Percentiles rank a stretch among this genome's conserved stretches.
phyloP scores from a whole-genome alignment of 2,888 invertebrate species.

The Phalera bucephala region DNA sequence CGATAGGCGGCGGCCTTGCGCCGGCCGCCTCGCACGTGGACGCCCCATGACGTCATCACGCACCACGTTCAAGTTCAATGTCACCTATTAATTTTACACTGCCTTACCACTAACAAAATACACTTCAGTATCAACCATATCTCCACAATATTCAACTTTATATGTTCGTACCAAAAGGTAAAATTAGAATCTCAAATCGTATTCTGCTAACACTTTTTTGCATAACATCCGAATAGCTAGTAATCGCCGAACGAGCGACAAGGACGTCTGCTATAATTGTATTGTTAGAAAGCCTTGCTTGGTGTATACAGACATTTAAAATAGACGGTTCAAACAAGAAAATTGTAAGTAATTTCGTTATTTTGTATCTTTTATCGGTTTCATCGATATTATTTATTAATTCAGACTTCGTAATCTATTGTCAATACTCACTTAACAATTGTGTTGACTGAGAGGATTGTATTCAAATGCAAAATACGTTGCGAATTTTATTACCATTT shows the following conservation, averaged over 20 bases:
- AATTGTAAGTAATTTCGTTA: not conserved
- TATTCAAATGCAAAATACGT: too few species aligned
- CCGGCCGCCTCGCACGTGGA: slow-evolving; percentile 49
- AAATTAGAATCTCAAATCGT: too few species aligned
- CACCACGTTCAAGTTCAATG: slow-evolving; percentile 80
- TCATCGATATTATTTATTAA: not conserved
- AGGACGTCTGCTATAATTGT: slow-evolving; percentile 20
- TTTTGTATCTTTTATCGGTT: not conserved
- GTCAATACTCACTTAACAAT: too few species aligned
- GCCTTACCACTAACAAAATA: slow-evolving; percentile 39
- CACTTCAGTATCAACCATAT: slow-evolving; percentile 21
- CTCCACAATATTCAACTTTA: not conserved
- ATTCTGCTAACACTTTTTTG: too few species aligned
- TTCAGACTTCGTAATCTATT: not conserved
- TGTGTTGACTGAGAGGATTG: too few species aligned
- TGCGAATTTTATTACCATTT: too few species aligned
- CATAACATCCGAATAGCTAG: slow-evolving; percentile 7
- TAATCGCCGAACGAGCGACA: slow-evolving; percentile 16
- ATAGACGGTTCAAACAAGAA: not conserved
- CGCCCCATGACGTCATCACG: slow-evolving; percentile 68
- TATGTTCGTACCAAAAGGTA: too few species aligned
- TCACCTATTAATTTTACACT: slow-evolving; percentile 68
- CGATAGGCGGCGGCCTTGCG: slow-evolving; percentile 58
- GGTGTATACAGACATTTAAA: not conserved
- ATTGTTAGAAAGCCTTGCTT: slow-evolving; percentile 11